Base-by-base conservation (phyloP, 2,113 vertebrate species). In the Poicephalus gulielmi region DNA sequence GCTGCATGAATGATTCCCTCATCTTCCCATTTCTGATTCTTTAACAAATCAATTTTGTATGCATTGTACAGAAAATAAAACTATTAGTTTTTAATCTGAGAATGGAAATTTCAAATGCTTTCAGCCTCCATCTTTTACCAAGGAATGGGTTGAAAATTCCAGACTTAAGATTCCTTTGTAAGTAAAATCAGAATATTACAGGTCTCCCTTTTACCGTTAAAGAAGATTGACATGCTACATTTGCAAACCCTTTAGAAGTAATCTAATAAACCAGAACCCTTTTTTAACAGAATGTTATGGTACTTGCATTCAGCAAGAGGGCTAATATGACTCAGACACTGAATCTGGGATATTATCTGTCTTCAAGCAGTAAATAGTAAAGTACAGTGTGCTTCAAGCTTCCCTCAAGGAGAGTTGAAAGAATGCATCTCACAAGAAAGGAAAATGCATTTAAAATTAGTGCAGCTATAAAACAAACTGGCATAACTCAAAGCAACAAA, bases 371-470 rank as follows among this genome's bases (percentile, higher is more conserved):
- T 95, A 94, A 97, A 94, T 83, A 90, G 69, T 90, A 62, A 95
- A 96, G 92, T 76, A 80, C 10, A 1, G 7, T 80, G 82, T 96
- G 96, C 96, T 94, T 97, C 77, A 49, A 92, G 95, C 96, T 97
- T 62, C 84, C 95, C 93, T 97, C 95, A 82, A 97, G 97, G 95
- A 97, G 97, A 97, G 97, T 96, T 97, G 81, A 98, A 97, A 96
- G 94, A 98, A 91, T 96, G 91, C 88, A 96, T 95, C 83, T 97
- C 97, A 96, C 91, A 94, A 84, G 97, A 97, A 94, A 97, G 79
- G 88, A 97, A 97, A 97, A 97, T 93, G 75, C 94, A 97, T 97
- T 98, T 98, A 97, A 96, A 98, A 97, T 98, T 96, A 97, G 91
- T 96, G 80, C 88, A 90, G 67, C 92, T 94, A 95, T 98, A 98